Evolutionary conservation across 2,888 invertebrate genomes (phyloP).

Genomic region (Drosophila acutilabella): DNA sequence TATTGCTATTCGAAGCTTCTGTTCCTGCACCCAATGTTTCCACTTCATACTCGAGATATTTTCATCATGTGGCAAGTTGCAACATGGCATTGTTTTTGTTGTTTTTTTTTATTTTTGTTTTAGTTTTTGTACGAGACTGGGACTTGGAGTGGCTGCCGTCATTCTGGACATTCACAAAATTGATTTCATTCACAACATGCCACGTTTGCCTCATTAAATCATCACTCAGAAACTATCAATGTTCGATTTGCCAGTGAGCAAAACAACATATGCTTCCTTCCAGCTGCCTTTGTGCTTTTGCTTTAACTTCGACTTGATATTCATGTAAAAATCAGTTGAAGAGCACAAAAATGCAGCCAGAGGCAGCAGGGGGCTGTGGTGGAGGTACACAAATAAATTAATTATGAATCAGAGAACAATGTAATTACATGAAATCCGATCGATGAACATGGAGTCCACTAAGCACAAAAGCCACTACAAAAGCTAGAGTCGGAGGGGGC

Average conservation of each 20-base stretch:
- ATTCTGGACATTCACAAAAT: conserved; percentile 80
- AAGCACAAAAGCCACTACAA: conserved; percentile 49
- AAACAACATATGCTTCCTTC: conserved; percentile 45
- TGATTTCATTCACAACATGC: conserved; percentile 81
- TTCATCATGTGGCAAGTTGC: conserved; percentile 46
- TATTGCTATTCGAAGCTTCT: conserved; percentile 40
- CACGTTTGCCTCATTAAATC: conserved; percentile 81
- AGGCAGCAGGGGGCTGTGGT: not conserved
- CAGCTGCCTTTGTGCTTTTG: conserved; percentile 26
- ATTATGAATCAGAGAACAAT: conserved; percentile 83
- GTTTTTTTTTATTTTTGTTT: not conserved
- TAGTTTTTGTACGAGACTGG: not conserved
- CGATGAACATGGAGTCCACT: conserved; percentile 71
- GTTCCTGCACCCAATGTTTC: conserved; percentile 39
- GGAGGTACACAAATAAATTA: conserved; percentile 63
- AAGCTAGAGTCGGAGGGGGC: conserved; percentile 15
- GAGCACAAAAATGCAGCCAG: conserved; percentile 67
- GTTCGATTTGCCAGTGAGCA: conserved; percentile 66
- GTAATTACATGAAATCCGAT: conserved; percentile 83
- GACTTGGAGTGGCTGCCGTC: conserved; percentile 36
- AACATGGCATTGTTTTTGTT: conserved; percentile 40
- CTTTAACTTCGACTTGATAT: conserved; percentile 39
- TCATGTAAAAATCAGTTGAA: conserved; percentile 72
- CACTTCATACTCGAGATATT: conserved; percentile 52
- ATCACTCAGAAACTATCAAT: conserved; percentile 80